These are phyloP conservation scores for Schizopygopsis malacanthus DNA, from an alignment of 2,797 vertebrate species.

Conservation along the genomic window DNA sequence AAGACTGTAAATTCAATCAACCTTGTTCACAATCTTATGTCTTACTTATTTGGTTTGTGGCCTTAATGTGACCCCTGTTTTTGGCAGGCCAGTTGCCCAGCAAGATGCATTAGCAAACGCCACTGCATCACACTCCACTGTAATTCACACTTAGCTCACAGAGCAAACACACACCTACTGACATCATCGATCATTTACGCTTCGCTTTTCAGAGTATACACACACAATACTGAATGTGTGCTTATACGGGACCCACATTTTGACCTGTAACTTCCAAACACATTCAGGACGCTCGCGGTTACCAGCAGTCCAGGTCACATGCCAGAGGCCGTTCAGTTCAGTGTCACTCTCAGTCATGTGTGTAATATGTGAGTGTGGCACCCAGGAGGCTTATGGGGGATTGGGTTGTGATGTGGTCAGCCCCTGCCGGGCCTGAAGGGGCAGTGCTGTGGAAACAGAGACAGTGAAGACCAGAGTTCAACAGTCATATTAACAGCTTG, in stretches of 20 bases:
- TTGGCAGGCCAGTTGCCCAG: slow-evolving; percentile 19
- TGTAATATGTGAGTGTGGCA: slow-evolving; percentile 40
- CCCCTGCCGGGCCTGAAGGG: slow-evolving; percentile 8
- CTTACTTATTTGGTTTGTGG: not conserved
- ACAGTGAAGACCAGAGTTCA: slow-evolving; percentile 53
- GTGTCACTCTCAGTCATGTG: slow-evolving; percentile 55
- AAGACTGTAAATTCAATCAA: no score
- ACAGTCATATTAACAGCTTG: slow-evolving; percentile 47
- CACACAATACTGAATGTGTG: slow-evolving; percentile 2
- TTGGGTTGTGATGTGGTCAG: slow-evolving; percentile 46
- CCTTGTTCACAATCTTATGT: not conserved
- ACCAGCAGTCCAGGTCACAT: slow-evolving; percentile 27
- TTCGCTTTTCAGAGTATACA: slow-evolving; percentile 2
- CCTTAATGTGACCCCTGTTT: slow-evolving; percentile 26
- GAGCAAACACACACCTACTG: slow-evolving; percentile 21
- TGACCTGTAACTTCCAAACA: slow-evolving; percentile 13
- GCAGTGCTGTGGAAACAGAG: slow-evolving; percentile 33
- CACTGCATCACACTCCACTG: slow-evolving; percentile 34
- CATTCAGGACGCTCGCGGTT: not conserved
- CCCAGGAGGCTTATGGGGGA: slow-evolving; percentile 40
- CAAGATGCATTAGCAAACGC: slow-evolving; percentile 15
- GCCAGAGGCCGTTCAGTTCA: slow-evolving; percentile 26
- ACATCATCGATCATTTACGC: slow-evolving; percentile 10
- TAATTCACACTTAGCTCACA: slow-evolving; percentile 50
- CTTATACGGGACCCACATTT: not conserved